phyloP scores from a whole-genome alignment of 2,888 invertebrate genomes.

The Ormia ochracea region DNA sequence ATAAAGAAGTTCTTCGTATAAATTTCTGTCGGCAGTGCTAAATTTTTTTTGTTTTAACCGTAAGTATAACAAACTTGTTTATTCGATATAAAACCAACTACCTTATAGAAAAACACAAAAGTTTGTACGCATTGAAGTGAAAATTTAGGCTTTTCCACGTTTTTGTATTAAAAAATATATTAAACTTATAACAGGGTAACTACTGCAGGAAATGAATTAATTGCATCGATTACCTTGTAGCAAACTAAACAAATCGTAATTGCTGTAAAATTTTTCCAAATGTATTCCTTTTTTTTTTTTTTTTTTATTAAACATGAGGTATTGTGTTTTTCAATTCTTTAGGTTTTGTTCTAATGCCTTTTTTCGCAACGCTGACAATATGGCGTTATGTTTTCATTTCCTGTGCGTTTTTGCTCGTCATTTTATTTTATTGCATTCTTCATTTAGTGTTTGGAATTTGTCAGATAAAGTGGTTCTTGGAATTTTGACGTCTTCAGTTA shows the following conservation, averaged over 20 bases:
- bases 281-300: too few relatives aligned
- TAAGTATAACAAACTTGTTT: conserved; percentile 69
- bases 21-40: conserved; percentile 72
- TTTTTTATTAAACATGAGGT: too few relatives aligned
- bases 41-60: conserved; percentile 77
- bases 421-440: conserved; percentile 56
- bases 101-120: background rate
- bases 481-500: background rate
- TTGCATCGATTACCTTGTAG: too few relatives aligned
- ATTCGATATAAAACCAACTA: background rate
- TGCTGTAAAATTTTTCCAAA: too few relatives aligned
- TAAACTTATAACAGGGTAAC: too few relatives aligned
- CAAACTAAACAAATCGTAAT: too few relatives aligned
- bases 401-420: conserved; percentile 48
- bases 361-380: conserved; percentile 53
- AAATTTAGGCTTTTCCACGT: too few relatives aligned
- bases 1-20: conserved; percentile 40
- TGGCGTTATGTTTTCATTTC: conserved; percentile 58
- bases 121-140: background rate
- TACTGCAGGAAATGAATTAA: too few relatives aligned
- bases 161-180: too few relatives aligned
- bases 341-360: background rate
- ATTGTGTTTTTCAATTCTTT: background rate
- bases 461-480: conserved; percentile 67
- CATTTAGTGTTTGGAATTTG: conserved; percentile 70